Base-by-base conservation (phyloP, 2,888 invertebrate species). In the Oscheius onirici region DNA sequence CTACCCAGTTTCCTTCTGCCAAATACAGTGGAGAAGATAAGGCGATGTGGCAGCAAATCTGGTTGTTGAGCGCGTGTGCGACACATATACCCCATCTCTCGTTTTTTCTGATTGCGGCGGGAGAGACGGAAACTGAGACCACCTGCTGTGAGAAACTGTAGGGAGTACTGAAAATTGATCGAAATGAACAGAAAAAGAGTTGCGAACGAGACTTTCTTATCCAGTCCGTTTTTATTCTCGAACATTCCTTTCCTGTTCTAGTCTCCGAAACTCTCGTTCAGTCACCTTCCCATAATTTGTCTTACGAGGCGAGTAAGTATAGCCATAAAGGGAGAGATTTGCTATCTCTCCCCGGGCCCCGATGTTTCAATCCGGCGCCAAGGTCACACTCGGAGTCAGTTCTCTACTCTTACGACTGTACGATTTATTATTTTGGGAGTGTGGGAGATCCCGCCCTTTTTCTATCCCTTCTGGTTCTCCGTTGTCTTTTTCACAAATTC, bases 341-440 rank as follows among this genome's bases (percentile, higher is more conserved):
- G 43, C 60, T 63, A 63, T 63, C 63, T 63, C 63, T 63, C 58
- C 55, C n/a, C 60, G 43, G 41, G 5, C 34, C 34, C 5, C 61
- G 63, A 63, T 63, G 63, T 63, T 63, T 63, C 63, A 63, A 63
- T 63, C 63, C 63, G 43, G 49, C 60, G 60, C 60, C 60, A 60
- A 60, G 60, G 60, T 60, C 63, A 49, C 60, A 15, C 41, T 22
- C 44, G 41, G 34, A 17, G 43, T 41, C 58, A 40, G 40, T 34
- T 34, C 34, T 34, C 34, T 34, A 34, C 34, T 34, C 34, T 34
- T 34, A 34, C 63, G 26, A 20, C 26, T 63, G 63, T 63, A 63
- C 63, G 63, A 63, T 63, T 63, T 49, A 43, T 41, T 11, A 13
- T 28, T 24, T 28, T n/a, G 55, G 22, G 34, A 34, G 34, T 34